phyloP scores from a whole-genome alignment of 2,113 vertebrate species.

The Ornithorhynchus anatinus region DNA sequence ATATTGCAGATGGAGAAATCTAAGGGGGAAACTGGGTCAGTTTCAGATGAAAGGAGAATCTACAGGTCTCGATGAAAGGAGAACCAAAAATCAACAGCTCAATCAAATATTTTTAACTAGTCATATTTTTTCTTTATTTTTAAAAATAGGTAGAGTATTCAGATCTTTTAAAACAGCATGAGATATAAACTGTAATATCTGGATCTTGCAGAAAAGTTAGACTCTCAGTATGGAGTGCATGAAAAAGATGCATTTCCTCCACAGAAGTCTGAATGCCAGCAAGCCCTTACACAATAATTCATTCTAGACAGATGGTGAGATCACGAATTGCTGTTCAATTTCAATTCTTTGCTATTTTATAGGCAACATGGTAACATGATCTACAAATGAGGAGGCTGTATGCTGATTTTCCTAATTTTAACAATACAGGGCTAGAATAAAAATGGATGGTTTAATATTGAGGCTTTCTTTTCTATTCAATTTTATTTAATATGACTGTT shows the following conservation, averaged over 20 bases:
- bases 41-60: too few species aligned
- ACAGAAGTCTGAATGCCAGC: slow-evolving; percentile 66
- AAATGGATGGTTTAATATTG: slow-evolving; percentile 52
- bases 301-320: slow-evolving; percentile 71
- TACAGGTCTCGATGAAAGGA: background rate
- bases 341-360: slow-evolving; percentile 64
- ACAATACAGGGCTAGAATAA: slow-evolving; percentile 32
- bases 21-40: too few species aligned
- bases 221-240: slow-evolving; percentile 41
- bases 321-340: slow-evolving; percentile 66
- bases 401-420: slow-evolving; percentile 43
- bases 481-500: slow-evolving; percentile 53
- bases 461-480: slow-evolving; percentile 26
- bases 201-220: too few species aligned
- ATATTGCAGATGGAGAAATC: too few species aligned
- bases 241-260: slow-evolving; percentile 46
- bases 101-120: background rate
- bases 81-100: background rate
- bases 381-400: slow-evolving; percentile 27
- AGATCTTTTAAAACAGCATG: background rate
- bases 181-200: too few species aligned
- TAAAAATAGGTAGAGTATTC: background rate
- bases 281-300: slow-evolving; percentile 52
- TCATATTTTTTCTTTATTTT: too few species aligned
- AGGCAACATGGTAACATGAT: slow-evolving; percentile 36